phyloP scores from a whole-genome alignment of 2,888 invertebrate species.

The Lagria hirta region DNA sequence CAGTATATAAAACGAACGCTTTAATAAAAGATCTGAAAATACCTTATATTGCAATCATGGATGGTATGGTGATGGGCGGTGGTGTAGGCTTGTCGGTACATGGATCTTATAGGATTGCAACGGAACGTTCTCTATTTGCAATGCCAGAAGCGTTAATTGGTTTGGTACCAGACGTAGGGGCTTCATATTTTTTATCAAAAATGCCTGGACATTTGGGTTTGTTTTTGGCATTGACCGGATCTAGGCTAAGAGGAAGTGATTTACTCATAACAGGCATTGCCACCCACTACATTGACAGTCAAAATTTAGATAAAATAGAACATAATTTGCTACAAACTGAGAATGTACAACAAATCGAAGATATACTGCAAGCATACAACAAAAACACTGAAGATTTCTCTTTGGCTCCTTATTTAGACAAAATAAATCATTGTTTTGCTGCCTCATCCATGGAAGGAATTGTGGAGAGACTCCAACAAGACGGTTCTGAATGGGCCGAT shows the following conservation, averaged over 20 bases:
- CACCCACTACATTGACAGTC: conserved; percentile 80
- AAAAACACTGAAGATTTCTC: conserved; percentile 62
- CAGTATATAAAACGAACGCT: conserved; percentile 85
- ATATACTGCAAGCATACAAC: conserved; percentile 64
- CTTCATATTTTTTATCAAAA: conserved; percentile 86
- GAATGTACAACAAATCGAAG: conserved; percentile 58
- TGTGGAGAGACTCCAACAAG: conserved; percentile 68
- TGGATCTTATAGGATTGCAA: conserved; percentile 89
- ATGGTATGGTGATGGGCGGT: conserved; percentile 98
- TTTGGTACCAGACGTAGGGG: conserved; percentile 96
- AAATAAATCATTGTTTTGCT: conserved; percentile 79
- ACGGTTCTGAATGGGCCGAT: conserved; percentile 82
- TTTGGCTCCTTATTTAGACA: conserved; percentile 65
- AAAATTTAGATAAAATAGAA: conserved; percentile 65
- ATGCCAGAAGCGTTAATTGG: conserved; percentile 99
- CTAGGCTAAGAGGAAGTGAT: conserved; percentile 71
- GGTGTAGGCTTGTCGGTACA: conserved; percentile 95
- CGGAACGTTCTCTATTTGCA: conserved; percentile 91
- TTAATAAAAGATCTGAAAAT: conserved; percentile 84
- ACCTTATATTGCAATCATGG: conserved; percentile 90
- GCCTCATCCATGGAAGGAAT: conserved; percentile 79
- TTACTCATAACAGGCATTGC: conserved; percentile 87
- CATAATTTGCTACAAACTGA: conserved; percentile 61
- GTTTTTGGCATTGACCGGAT: conserved; percentile 84
- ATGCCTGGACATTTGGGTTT: conserved; percentile 82